A percentile compares a stretch with the other conserved stretches of the same genome.
These are phyloP conservation scores for Cavia aperea DNA, from an alignment of 2,113 vertebrate genomes.

Conservation along the genomic window DNA sequence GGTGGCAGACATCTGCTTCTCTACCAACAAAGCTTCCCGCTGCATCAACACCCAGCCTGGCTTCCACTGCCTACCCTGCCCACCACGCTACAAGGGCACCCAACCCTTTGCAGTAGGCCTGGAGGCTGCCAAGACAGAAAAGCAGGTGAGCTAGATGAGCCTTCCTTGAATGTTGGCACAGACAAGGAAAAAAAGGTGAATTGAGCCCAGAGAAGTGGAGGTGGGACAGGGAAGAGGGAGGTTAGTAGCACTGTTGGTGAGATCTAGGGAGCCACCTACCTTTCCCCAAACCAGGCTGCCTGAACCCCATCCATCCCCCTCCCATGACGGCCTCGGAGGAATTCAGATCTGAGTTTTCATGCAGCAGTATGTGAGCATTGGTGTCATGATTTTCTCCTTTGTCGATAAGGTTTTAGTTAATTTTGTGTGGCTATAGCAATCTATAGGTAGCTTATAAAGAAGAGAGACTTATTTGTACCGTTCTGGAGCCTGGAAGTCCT, in stretches of 20 bases:
- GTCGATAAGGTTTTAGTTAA: rapidly evolving
- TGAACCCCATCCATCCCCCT: background rate
- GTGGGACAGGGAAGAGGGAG: rapidly evolving
- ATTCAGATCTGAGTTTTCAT: rapidly evolving
- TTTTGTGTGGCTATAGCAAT: background rate
- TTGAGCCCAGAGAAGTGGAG: rapidly evolving
- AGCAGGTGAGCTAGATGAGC: constrained; percentile 82
- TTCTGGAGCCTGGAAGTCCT: background rate
- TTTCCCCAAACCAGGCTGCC: background rate
- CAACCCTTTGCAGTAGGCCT: constrained; percentile 92
- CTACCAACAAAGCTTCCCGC: constrained; percentile 80
- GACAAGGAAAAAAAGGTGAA: rapidly evolving
- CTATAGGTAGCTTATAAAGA: background rate
- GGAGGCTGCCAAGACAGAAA: constrained; percentile 86
- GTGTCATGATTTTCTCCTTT: rapidly evolving
- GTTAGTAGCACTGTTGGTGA: rapidly evolving
- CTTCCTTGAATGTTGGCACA: rapidly evolving
- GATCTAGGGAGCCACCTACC: background rate
- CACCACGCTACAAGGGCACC: constrained; percentile 91
- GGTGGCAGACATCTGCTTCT: constrained; percentile 91
- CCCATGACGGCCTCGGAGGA: background rate
- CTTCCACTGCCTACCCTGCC: constrained; percentile 95
- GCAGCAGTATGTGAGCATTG: rapidly evolving
- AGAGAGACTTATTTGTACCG: background rate
- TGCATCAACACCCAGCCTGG: constrained; percentile 94